These are phyloP conservation scores for Proteles cristata DNA, from an alignment of 2,113 vertebrate species.

Conservation along the genomic window DNA sequence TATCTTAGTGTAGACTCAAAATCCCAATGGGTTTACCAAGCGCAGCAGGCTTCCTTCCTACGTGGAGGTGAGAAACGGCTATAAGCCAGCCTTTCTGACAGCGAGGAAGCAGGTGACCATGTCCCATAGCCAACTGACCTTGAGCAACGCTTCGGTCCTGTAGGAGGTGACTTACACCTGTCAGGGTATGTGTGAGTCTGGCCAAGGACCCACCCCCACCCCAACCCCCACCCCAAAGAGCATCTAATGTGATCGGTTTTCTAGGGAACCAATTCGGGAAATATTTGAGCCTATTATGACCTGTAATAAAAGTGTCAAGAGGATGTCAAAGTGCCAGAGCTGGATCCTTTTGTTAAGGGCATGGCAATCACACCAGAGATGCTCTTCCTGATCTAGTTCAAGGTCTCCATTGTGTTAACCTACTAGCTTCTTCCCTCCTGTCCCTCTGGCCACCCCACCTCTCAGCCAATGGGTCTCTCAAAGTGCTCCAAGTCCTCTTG, in stretches of 20 bases:
- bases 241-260: neutral
- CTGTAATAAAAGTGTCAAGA: neutral
- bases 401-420: neutral
- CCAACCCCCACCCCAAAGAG: neutral
- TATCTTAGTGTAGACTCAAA: neutral
- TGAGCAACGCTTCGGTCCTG: neutral
- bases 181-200: neutral
- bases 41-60: neutral
- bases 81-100: neutral
- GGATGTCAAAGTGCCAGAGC: neutral
- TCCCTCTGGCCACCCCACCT: neutral
- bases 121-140: rapidly evolving
- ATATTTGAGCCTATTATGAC: neutral
- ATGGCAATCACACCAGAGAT: neutral
- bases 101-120: neutral
- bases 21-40: neutral
- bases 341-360: neutral
- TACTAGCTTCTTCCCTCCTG: neutral
- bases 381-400: too few species aligned
- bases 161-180: neutral
- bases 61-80: neutral
- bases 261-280: neutral
- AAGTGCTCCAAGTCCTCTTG: neutral
- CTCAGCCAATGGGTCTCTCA: neutral
- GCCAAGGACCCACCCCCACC: neutral